A percentile compares a stretch with the other conserved stretches of the same genome.
Conservation (phyloP, 2,113 vertebrate genomes). For the Leptocoma aspasia region DNA sequence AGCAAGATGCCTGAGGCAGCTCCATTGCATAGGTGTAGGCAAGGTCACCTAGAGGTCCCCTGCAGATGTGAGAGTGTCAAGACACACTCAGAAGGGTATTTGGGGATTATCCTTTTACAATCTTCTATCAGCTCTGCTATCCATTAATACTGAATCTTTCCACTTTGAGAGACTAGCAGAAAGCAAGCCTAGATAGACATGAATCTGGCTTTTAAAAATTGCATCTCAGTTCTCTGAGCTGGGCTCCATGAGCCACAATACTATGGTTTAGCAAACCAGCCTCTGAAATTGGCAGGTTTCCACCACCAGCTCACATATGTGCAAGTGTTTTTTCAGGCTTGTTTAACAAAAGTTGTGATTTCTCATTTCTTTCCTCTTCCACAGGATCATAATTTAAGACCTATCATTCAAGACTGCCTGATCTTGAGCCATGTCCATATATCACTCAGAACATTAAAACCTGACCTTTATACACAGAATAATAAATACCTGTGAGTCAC, state of each 20-base stretch:
- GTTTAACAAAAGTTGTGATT: conserved; percentile 51
- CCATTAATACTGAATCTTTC: neutral
- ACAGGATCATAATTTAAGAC: conserved; percentile 69
- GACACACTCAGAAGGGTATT: neutral
- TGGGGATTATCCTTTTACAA: neutral
- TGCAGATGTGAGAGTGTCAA: neutral
- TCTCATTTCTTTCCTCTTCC: conserved; percentile 56
- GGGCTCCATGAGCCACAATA: neutral
- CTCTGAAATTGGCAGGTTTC: neutral
- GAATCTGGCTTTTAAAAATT: neutral
- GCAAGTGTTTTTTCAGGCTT: conserved; percentile 9
- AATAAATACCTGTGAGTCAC: conserved; percentile 74
- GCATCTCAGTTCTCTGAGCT: neutral
- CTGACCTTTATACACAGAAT: conserved; percentile 70
- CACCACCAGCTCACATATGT: neutral
- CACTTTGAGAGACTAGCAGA: neutral
- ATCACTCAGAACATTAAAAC: conserved; percentile 74
- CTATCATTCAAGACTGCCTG: conserved; percentile 67
- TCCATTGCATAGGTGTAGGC: neutral
- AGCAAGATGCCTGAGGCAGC: neutral
- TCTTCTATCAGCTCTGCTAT: neutral
- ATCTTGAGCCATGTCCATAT: conserved; percentile 66
- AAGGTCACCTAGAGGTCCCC: neutral
- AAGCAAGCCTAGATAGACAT: neutral
- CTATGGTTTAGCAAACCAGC: neutral